phyloP scores from a whole-genome alignment of 2,888 invertebrate species.

The Pinctada fucata region DNA sequence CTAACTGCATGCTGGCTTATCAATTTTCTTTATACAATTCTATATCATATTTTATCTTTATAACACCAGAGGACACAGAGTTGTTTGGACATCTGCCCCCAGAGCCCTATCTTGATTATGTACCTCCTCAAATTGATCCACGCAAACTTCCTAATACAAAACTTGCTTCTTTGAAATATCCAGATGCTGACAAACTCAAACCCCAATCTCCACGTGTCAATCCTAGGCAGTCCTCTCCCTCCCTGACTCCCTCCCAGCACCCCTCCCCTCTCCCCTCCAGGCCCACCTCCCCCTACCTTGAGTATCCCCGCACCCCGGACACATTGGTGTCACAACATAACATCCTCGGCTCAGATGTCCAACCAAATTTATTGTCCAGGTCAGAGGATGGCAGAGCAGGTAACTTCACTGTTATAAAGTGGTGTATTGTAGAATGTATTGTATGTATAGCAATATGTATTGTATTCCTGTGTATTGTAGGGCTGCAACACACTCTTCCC shows the following conservation, averaged over 20 bases:
- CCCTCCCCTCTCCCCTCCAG: neutral
- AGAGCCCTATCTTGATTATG: constrained; percentile 3
- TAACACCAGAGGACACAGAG: constrained; percentile 18
- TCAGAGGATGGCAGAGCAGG: too few relatives aligned
- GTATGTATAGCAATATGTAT: too few relatives aligned
- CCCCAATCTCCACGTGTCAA: neutral
- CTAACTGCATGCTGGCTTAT: too few relatives aligned
- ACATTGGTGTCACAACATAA: constrained; percentile 3
- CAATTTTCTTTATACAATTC: neutral
- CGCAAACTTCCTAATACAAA: constrained; percentile 1
- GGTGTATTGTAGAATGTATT: too few relatives aligned
- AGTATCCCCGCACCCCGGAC: neutral
- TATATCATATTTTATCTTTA: constrained; percentile 10
- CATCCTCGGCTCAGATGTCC: neutral
- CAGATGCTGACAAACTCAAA: constrained; percentile 5
- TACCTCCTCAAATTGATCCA: constrained; percentile 6
- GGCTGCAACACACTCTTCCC: too few relatives aligned
- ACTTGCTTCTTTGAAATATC: neutral
- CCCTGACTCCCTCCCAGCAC: neutral
- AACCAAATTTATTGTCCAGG: neutral
- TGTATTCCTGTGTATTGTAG: too few relatives aligned
- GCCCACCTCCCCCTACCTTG: neutral
- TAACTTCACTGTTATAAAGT: too few relatives aligned
- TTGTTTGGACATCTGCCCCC: constrained; percentile 28
- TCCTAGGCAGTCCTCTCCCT: neutral